Conservation (phyloP, 2,113 vertebrate species). For the Thunnus thynnus region DNA sequence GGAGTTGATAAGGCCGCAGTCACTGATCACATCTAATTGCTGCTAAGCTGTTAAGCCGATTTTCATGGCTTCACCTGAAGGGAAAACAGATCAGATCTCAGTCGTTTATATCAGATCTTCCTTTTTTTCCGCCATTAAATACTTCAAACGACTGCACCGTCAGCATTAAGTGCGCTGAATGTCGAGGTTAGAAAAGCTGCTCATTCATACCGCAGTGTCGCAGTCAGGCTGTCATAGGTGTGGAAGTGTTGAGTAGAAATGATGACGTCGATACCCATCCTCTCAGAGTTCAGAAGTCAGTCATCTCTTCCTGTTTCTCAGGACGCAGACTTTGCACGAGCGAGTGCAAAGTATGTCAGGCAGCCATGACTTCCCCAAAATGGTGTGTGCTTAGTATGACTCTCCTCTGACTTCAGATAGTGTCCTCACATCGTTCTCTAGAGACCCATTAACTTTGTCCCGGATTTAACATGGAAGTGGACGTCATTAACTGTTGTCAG, state of each 20-base stretch:
- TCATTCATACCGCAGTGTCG: slow-evolving; percentile 49
- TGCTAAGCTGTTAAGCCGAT: slow-evolving; percentile 59
- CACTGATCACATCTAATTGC: slow-evolving; percentile 55
- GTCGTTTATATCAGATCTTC: slow-evolving; percentile 10
- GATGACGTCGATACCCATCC: slow-evolving; percentile 77
- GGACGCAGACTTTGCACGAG: slow-evolving; percentile 74
- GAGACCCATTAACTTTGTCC: slow-evolving; percentile 67
- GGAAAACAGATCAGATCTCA: slow-evolving; percentile 50
- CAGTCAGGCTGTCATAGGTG: slow-evolving; percentile 25
- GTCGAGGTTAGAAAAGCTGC: neutral
- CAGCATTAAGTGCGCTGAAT: neutral
- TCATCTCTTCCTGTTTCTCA: slow-evolving; percentile 82
- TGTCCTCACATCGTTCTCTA: slow-evolving; percentile 58
- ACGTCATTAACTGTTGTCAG: slow-evolving; percentile 25
- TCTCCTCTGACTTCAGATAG: slow-evolving; percentile 49
- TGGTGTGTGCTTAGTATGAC: slow-evolving; percentile 24
- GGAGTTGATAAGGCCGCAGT: slow-evolving; percentile 31
- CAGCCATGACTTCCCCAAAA: slow-evolving; percentile 72
- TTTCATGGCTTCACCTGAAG: slow-evolving; percentile 43
- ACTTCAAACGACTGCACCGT: neutral
- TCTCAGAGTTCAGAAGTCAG: slow-evolving; percentile 77
- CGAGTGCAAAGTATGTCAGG: slow-evolving; percentile 60
- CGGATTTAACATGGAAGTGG: slow-evolving; percentile 55
- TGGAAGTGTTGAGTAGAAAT: slow-evolving; percentile 59
- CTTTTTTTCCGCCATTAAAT: slow-evolving; percentile 15